Evolutionary conservation across 2,888 invertebrate genomes (phyloP), one percentile per base, ranked within the genome.

Genomic region (Caenorhabditis macrosperma): DNA sequence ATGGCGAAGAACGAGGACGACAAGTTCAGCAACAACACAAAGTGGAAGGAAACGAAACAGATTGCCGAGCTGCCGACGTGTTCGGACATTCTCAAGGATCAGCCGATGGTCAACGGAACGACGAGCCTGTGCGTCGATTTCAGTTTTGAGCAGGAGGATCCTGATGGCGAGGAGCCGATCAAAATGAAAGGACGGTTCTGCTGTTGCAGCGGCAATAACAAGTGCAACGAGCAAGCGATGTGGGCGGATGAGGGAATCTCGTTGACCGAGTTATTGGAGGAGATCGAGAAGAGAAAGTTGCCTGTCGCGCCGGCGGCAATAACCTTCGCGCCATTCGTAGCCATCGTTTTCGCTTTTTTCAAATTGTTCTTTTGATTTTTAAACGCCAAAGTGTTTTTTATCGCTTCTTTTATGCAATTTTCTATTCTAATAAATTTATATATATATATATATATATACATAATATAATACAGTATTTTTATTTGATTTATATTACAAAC

Each of bases 11-110:
- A 69, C 7, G 82, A 82, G 60, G 81, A 84, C 52, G 79, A 86
- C 68, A 82, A 86, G 54, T 85, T 71, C 63, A 66, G 85, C 28
- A 87, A 87, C 74, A 85, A 84, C 48, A 81, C 85, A 5, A 69
- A 68, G 41, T 87, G 87, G 87, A 28, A 68, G 22, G 79, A 78
- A n/a, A 86, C 83, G 2, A 77, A 85, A 15, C 69, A 67, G n/a
- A 55, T 86, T 3, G 82, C 82, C 0, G 66, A 76, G 22, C 63
- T 82, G 41, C 86, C 86, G 1, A 77, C 78, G 4, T 87, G 87
- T 57, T 60, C 78, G n/a, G 85, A 87, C 15, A 83, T 87, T 33
- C 55, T 85, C 10, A 55, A 66, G 12, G 75, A 79, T 30, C 67
- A 74, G 35, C 63, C 55, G 12, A 63, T 48, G 38, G 38, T 75